Conservation (phyloP, 92 coral and sea anemone species). For the Paramuricea clavata region DNA sequence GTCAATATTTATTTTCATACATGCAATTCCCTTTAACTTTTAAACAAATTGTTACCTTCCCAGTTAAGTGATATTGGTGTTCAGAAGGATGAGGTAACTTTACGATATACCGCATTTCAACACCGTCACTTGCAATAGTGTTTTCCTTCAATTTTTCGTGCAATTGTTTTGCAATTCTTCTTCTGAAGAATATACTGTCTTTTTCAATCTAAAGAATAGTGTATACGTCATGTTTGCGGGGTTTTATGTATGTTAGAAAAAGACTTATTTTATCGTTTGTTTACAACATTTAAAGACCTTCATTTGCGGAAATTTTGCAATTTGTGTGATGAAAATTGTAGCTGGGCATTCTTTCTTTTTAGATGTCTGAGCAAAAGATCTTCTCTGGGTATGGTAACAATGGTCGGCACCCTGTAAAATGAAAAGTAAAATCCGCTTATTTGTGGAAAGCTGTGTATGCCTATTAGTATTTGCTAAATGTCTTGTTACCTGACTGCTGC, state of each 20-base stretch:
- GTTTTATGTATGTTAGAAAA: background rate
- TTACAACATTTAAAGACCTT: conserved; percentile 26
- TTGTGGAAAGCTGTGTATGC: background rate
- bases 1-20: background rate
- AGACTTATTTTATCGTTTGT: background rate
- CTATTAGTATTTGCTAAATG: background rate
- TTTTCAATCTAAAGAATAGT: conserved; percentile 14
- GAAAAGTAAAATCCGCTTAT: background rate
- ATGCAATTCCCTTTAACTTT: background rate
- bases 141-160: conserved; percentile 9
- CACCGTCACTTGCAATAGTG: background rate
- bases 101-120: conserved; percentile 3
- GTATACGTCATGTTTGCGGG: background rate
- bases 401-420: conserved; percentile 7
- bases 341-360: conserved; percentile 36
- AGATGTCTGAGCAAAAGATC: conserved; percentile 31
- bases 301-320: conserved; percentile 22
- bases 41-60: conserved; percentile 28
- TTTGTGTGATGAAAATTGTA: conserved; percentile 1
- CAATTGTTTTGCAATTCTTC: conserved; percentile 6
- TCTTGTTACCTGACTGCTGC: background rate
- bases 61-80: conserved; percentile 22
- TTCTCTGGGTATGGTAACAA: background rate
- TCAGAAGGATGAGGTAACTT: conserved; percentile 11
- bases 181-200: conserved; percentile 5